These are phyloP conservation scores for Apamea epomidion DNA, from an alignment of 2,888 invertebrate species.

Conservation along the genomic window DNA sequence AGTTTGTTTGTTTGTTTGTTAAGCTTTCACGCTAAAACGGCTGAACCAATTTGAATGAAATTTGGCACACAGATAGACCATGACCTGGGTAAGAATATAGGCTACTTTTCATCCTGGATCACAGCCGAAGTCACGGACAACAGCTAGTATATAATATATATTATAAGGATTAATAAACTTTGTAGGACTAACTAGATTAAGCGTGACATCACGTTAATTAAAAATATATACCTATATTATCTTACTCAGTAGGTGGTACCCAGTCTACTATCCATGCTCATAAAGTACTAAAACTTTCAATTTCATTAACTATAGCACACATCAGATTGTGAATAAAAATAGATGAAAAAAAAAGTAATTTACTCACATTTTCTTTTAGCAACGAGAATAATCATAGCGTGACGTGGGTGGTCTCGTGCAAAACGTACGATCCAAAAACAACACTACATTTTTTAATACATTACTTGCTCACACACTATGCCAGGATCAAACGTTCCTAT, in stretches of 20 bases:
- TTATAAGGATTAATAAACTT: neutral
- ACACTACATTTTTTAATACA: conserved; percentile 19
- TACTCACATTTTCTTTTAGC: conserved; percentile 67
- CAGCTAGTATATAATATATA: no score
- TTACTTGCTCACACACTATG: conserved; percentile 33
- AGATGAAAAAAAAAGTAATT: conserved; percentile 73
- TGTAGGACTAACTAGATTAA: neutral
- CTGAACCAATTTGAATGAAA: no score
- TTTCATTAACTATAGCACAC: conserved; percentile 44
- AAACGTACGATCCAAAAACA: conserved; percentile 11
- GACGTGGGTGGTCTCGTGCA: conserved; percentile 71
- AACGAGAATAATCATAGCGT: conserved; percentile 70
- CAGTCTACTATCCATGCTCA: neutral
- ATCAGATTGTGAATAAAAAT: conserved; percentile 72
- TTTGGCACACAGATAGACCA: no score
- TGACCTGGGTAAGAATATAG: no score
- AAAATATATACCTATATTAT: neutral
- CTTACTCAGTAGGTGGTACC: neutral
- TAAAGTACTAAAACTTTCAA: conserved; percentile 39
- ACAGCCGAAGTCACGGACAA: no score
- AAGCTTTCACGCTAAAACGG: no score
- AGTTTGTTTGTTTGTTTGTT: no score
- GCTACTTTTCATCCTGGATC: no score
- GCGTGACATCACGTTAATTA: neutral
- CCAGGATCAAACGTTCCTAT: neutral